These are phyloP conservation scores for Prosopocoilus inquinatus DNA, from an alignment of 2,888 invertebrate genomes.

Conservation along the genomic window DNA sequence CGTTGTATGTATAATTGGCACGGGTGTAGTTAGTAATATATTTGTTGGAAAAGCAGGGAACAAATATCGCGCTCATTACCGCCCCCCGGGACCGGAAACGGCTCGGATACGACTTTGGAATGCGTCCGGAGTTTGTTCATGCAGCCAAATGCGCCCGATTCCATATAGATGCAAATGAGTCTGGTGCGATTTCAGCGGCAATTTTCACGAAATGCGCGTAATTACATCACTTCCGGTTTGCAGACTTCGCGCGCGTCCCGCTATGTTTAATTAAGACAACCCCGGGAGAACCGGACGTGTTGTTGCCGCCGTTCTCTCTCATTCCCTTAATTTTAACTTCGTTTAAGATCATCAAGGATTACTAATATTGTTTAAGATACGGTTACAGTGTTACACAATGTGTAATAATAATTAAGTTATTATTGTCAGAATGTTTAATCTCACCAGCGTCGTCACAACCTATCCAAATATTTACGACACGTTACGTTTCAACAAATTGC, in stretches of 20 bases:
- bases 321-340: slow-evolving; percentile 3
- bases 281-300: slow-evolving; percentile 7
- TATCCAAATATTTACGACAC: too few relatives aligned
- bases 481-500: too few relatives aligned
- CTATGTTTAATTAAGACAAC: slow-evolving; percentile 31
- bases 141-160: slow-evolving; percentile 24
- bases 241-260: slow-evolving; percentile 26
- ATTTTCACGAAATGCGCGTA: slow-evolving; percentile 43
- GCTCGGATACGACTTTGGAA: slow-evolving; percentile 31
- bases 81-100: slow-evolving; percentile 31
- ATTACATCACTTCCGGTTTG: slow-evolving; percentile 41
- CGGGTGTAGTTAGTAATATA: slow-evolving; percentile 9
- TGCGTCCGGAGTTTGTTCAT: slow-evolving; percentile 35
- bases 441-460: too few relatives aligned
- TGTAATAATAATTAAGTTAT: too few relatives aligned
- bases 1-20: slow-evolving; percentile 13
- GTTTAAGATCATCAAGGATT: neutral
- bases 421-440: too few relatives aligned
- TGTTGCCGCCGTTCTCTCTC: neutral
- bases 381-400: neutral
- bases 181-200: slow-evolving; percentile 36
- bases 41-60: slow-evolving; percentile 4
- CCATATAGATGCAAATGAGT: slow-evolving; percentile 11
- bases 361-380: neutral
- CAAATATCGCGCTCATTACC: slow-evolving; percentile 30